Conservation (phyloP, 2,888 invertebrate genomes). For the Synergus itoensis region DNA sequence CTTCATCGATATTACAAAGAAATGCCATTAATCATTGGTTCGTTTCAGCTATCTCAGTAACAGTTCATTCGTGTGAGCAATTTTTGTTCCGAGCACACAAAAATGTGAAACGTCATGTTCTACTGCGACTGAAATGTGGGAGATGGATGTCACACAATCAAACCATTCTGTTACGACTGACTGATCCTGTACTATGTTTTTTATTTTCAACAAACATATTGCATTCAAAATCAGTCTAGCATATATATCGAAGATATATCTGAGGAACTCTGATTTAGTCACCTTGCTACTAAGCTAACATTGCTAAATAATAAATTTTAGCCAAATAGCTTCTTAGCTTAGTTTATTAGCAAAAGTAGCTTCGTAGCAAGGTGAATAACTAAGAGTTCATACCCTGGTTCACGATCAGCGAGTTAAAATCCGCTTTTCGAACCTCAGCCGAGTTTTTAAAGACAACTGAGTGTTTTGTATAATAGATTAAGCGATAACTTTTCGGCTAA, state of each 20-base stretch:
- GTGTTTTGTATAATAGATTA: not conserved
- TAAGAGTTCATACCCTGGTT: too few relatives aligned
- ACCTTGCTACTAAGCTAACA: too few relatives aligned
- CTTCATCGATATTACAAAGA: not conserved
- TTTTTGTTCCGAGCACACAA: not conserved
- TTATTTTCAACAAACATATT: not conserved
- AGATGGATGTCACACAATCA: not conserved
- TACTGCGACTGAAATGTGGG: not conserved
- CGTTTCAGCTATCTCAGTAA: not conserved
- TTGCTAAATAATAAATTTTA: too few relatives aligned
- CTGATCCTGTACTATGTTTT: not conserved
- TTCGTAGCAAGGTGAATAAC: too few relatives aligned
- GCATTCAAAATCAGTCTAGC: not conserved
- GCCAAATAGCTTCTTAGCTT: too few relatives aligned
- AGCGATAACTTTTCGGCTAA: not conserved
- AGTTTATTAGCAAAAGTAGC: too few relatives aligned
- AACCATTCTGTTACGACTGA: not conserved
- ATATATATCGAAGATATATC: too few relatives aligned
- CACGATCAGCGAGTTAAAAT: too few relatives aligned
- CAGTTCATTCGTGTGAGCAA: not conserved
- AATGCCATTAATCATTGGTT: not conserved
- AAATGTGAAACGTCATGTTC: slow-evolving; percentile 2
- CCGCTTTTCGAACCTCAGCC: not conserved
- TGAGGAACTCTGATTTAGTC: too few relatives aligned
- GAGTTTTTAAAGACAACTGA: not conserved